phyloP scores from a whole-genome alignment of 2,888 invertebrate species.

The Thymelicus sylvestris region DNA sequence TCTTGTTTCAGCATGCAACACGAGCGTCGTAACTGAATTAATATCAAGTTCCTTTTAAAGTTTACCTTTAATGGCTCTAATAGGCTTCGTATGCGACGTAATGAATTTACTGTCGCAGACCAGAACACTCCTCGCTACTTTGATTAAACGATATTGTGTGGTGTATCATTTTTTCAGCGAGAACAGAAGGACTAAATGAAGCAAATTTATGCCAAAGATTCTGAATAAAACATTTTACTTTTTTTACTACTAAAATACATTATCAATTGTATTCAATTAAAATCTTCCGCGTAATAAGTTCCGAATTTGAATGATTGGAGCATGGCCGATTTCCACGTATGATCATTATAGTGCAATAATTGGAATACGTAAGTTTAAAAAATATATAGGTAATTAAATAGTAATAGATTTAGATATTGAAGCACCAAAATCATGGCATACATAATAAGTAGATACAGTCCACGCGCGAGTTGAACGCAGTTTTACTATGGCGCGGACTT shows the following conservation, averaged over 20 bases:
- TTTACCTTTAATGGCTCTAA: constrained; percentile 29
- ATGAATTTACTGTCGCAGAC: constrained; percentile 20
- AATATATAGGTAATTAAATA: no score
- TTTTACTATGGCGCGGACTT: no score
- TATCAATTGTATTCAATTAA: no score
- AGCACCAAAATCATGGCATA: no score
- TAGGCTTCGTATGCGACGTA: constrained; percentile 28
- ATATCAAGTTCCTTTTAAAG: constrained; percentile 25
- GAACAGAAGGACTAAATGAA: constrained; percentile 28
- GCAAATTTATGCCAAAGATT: constrained; percentile 31
- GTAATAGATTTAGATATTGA: no score
- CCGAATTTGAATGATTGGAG: no score
- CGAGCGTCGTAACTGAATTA: constrained; percentile 18
- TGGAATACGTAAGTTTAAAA: no score
- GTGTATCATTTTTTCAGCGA: constrained; percentile 1
- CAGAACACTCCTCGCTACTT: constrained; percentile 5
- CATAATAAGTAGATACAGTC: no score
- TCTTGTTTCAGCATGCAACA: constrained; percentile 6
- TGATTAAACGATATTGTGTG: constrained; percentile 14
- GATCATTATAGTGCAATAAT: no score
- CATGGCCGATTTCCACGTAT: no score
- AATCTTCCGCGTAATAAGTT: no score
- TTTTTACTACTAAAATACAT: not conserved
- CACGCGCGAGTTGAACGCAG: no score
- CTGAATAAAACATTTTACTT: constrained; percentile 6